These are phyloP conservation scores for Botia almorhae DNA, from an alignment of 2,797 vertebrate species.

Conservation along the genomic window DNA sequence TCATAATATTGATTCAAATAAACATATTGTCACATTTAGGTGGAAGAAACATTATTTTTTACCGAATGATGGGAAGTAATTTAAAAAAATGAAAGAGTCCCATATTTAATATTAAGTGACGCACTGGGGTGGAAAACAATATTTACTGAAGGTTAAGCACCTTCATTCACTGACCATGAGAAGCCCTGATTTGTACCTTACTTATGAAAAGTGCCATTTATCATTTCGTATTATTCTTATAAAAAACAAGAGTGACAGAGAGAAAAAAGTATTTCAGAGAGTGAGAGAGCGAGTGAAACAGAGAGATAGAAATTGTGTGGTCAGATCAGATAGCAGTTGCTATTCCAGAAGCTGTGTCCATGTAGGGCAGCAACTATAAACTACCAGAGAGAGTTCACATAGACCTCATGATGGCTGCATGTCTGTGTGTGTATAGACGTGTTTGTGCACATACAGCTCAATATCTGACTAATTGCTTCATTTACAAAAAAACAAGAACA, in stretches of 20 bases:
- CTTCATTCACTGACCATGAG: constrained; percentile 38
- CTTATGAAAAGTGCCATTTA: no score
- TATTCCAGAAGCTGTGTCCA: constrained; percentile 86
- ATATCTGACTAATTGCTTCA: background rate
- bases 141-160: constrained; percentile 15
- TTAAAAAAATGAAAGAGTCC: background rate
- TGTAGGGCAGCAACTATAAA: constrained; percentile 86
- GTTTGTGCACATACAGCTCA: background rate
- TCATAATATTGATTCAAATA: background rate
- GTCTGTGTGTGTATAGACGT: constrained; percentile 17
- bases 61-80: no score
- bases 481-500: no score
- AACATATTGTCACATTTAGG: background rate
- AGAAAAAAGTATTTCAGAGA: background rate
- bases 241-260: no score
- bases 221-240: no score
- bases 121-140: constrained; percentile 55
- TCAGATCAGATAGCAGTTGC: constrained; percentile 81
- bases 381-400: constrained; percentile 64
- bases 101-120: background rate
- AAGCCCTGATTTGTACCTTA: background rate
- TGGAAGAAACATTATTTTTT: no score
- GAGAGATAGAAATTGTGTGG: constrained; percentile 62
- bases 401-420: constrained; percentile 24
- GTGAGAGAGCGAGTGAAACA: constrained; percentile 1